Evolutionary conservation across 2,888 invertebrate species (phyloP), one percentile per base, ranked within the genome.

Genomic region (Lasioglossum marginatum): DNA sequence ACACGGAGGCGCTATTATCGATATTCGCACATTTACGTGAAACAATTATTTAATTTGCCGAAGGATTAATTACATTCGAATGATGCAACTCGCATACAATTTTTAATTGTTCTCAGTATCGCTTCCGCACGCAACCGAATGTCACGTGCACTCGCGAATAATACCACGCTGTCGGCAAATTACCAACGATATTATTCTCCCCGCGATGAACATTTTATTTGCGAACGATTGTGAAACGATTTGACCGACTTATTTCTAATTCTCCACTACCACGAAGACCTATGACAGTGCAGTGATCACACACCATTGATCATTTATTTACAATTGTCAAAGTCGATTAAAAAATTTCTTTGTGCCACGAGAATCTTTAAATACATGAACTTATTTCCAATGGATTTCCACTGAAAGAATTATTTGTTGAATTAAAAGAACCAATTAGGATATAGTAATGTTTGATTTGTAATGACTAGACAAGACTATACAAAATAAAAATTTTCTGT

Each of bases 61-160:
- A 4, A n/a, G 12, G 68, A 37, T 40, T 12, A 68, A 68, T 68
- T 68, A 40, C 23, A n/a, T 40, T 68, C 37, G 37, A 68, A 68
- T 68, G 68, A 40, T 68, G 68, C 68, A 68, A 68, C 40, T 23
- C n/a, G 68, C 40, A n/a, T 68, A 14, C 12, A 68, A 68, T 40
- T 68, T 27, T 37, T 37, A 37, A 68, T 37, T 37, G 37, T n/a
- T 37, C 37, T 40, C 23, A n/a, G 23, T n/a, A 23, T 12, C 2
- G 37, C 12, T 37, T 68, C n/a, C 12, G 37, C 68, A 37, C 37
- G 68, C 37, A 23, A 68, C 40, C 40, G 68, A 37, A 23, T 34
- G 66, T 37, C 66, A 68, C 66, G 66, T 37, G 19, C 4, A 68
- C 34, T 34, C 66, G 66, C 23, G 37, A 37, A 16, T 63, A 40